Evolutionary conservation across 2,113 vertebrate species (phyloP).

Genomic region (Lamprologus sp.): DNA sequence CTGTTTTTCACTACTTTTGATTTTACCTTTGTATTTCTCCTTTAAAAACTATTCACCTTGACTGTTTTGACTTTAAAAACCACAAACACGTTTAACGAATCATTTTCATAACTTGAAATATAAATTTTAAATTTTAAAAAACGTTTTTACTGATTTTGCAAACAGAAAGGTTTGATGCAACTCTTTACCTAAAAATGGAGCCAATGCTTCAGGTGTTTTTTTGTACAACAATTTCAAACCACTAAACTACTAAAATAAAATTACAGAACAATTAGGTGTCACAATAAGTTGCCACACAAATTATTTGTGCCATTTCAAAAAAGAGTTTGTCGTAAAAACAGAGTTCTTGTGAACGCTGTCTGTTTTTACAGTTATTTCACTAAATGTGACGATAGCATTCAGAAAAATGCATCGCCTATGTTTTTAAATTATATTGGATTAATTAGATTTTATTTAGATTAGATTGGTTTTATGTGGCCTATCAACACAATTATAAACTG

Average conservation of each 20-base stretch:
- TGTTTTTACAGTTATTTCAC: not conserved
- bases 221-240: not conserved
- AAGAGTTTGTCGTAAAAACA: not conserved
- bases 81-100: not conserved
- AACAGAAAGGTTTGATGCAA: not conserved
- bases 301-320: not conserved
- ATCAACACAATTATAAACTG: not conserved
- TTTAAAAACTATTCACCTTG: not conserved
- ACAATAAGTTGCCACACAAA: not conserved
- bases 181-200: not conserved
- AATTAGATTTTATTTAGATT: not conserved
- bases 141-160: not conserved
- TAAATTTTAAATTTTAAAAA: fast-evolving
- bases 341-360: not conserved
- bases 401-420: not conserved
- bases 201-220: not conserved
- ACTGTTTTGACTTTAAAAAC: not conserved
- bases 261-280: not conserved
- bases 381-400: not conserved
- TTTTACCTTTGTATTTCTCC: not conserved
- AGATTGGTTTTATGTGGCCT: not conserved
- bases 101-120: not conserved
- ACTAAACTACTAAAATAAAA: not conserved
- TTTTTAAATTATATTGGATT: not conserved
- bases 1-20: not conserved